A percentile compares a stretch with the other conserved stretches of the same genome.
Conservation (phyloP, 1,140 invertebrate species). For the Mercenaria mercenaria region DNA sequence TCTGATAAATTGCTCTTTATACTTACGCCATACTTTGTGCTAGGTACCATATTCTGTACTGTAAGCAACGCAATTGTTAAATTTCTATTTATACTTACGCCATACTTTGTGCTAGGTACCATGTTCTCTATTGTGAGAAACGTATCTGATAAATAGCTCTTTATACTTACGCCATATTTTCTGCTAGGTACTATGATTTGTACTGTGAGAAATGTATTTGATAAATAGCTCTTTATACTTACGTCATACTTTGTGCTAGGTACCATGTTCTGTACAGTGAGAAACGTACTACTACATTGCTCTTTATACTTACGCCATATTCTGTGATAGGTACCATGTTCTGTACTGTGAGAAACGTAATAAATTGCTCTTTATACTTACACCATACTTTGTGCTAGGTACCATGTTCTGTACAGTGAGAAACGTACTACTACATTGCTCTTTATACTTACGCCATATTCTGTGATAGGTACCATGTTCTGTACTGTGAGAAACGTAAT, state of each 20-base stretch:
- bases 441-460: conserved; percentile 23
- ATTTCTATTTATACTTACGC: conserved; percentile 25
- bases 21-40: conserved; percentile 13
- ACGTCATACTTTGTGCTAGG: neutral
- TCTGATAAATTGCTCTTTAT: neutral
- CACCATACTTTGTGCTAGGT: neutral
- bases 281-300: neutral
- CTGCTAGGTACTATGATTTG: neutral
- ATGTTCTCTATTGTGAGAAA: neutral
- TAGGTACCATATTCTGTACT: neutral
- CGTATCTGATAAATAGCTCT: neutral
- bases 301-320: conserved; percentile 23
- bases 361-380: no score
- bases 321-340: neutral
- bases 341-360: neutral
- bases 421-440: neutral
- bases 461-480: neutral
- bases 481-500: neutral
- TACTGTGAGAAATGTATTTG: neutral
- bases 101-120: neutral
- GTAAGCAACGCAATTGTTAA: neutral
- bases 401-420: neutral
- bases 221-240: neutral
- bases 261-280: neutral
- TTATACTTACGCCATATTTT: conserved; percentile 11